Conservation (phyloP, 2,797 vertebrate species). For the Champsocephalus gunnari region DNA sequence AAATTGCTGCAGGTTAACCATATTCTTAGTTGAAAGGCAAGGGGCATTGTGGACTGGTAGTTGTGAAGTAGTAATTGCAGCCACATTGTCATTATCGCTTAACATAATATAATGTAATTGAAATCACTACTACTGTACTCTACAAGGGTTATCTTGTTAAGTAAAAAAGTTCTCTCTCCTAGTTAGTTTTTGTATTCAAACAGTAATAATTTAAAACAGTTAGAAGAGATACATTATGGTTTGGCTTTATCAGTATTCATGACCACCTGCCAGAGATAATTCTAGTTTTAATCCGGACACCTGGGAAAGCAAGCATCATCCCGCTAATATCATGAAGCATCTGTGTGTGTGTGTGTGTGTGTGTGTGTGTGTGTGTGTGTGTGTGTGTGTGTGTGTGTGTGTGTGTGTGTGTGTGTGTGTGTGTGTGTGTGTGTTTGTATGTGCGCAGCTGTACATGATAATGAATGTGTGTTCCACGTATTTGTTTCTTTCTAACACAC, state of each 20-base stretch:
- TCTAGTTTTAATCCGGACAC: constrained; percentile 65
- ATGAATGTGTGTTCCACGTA: not conserved
- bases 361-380: constrained; percentile 9
- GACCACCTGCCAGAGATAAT: constrained; percentile 63
- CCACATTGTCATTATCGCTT: not conserved
- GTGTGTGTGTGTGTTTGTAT: not conserved
- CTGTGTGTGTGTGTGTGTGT: constrained; percentile 1
- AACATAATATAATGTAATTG: not conserved
- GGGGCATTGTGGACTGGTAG: not conserved
- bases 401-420: constrained; percentile 3
- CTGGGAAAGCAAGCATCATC: constrained; percentile 53
- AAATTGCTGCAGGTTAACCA: not conserved
- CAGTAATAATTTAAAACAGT: not conserved
- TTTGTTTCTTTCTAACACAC: not conserved
- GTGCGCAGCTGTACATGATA: not conserved
- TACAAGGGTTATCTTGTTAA: not conserved
- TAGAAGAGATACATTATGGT: constrained; percentile 2
- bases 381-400: constrained; percentile 13
- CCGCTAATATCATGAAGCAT: constrained; percentile 45
- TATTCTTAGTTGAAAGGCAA: not conserved
- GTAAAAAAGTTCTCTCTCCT: not conserved
- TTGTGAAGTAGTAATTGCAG: not conserved
- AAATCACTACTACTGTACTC: not conserved
- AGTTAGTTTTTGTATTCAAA: too few species aligned
- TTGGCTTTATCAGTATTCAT: constrained; percentile 39